phyloP scores from a whole-genome alignment of 2,113 vertebrate genomes.

The Serinus canaria region DNA sequence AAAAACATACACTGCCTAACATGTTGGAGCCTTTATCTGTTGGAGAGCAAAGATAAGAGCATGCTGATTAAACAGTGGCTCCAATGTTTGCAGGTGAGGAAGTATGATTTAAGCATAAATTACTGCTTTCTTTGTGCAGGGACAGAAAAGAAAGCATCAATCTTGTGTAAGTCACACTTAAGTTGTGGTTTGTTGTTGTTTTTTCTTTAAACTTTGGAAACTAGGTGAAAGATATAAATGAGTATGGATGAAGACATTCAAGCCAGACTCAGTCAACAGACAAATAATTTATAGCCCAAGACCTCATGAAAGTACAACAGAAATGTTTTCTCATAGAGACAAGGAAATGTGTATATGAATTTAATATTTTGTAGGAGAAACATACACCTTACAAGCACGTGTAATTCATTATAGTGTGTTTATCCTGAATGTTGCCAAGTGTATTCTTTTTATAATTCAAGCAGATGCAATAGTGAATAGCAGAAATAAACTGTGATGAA shows the following conservation, averaged over 20 bases:
- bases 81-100: background rate
- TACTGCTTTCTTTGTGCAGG: background rate
- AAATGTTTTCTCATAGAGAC: background rate
- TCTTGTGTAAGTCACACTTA: background rate
- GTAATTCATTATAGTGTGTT: background rate
- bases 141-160: background rate
- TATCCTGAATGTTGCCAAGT: background rate
- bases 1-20: background rate
- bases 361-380: background rate
- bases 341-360: fast-evolving
- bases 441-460: background rate
- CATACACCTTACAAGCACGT: background rate
- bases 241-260: background rate
- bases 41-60: background rate
- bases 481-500: background rate
- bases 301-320: background rate
- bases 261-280: background rate
- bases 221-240: background rate
- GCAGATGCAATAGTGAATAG: background rate
- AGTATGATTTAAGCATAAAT: background rate
- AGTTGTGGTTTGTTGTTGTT: background rate
- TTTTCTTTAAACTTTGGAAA: background rate
- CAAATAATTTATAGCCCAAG: background rate
- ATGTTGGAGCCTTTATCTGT: background rate
- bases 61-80: background rate